Conservation (phyloP, 1,140 invertebrate species). For the Geopemphigus sp. region DNA sequence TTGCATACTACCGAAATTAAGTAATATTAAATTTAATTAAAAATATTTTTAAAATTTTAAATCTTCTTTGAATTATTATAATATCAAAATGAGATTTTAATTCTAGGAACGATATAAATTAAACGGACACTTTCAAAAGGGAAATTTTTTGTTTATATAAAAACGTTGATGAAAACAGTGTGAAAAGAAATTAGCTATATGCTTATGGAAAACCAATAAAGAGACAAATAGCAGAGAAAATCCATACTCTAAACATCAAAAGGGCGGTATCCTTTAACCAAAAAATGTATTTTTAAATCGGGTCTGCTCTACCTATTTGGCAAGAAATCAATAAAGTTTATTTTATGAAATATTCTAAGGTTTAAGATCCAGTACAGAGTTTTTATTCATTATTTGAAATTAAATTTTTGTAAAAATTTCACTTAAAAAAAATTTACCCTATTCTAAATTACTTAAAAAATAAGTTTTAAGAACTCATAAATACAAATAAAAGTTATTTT, state of each 20-base stretch:
- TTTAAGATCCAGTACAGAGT: background rate
- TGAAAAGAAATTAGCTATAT: background rate
- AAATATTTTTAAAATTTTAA: background rate
- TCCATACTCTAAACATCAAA: background rate
- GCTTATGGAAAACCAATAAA: background rate
- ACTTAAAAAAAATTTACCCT: too few relatives aligned
- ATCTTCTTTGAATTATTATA: background rate
- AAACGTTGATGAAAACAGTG: background rate
- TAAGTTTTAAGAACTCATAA: too few relatives aligned
- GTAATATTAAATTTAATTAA: background rate
- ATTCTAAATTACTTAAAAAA: too few relatives aligned
- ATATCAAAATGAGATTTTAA: background rate
- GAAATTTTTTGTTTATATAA: background rate
- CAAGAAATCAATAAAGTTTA: constrained; percentile 17
- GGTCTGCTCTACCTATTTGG: constrained; percentile 1
- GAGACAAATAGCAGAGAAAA: background rate
- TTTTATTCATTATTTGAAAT: background rate
- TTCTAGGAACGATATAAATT: background rate
- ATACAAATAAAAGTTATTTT: too few relatives aligned
- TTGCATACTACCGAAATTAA: too few relatives aligned
- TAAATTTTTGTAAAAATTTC: background rate
- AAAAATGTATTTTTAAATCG: background rate
- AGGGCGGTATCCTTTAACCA: background rate
- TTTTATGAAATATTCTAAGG: background rate
- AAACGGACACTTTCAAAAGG: background rate